A percentile compares a stretch with the other conserved stretches of the same genome.
phyloP scores from a whole-genome alignment of 2,888 invertebrate species.

The Cosmopolites sordidus region DNA sequence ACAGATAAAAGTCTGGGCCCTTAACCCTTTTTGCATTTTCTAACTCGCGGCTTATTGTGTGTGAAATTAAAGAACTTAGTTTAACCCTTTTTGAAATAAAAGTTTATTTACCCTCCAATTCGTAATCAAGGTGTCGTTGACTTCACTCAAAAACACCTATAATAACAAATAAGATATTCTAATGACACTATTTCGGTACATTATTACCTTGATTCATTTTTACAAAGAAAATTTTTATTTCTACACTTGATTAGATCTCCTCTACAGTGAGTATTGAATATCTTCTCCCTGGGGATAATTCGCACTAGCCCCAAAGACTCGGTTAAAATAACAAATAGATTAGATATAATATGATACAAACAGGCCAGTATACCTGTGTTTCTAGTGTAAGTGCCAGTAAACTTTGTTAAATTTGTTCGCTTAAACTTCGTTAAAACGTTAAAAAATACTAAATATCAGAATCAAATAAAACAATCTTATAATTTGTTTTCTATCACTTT shows the following conservation, averaged over 20 bases:
- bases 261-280: slow-evolving; percentile 43
- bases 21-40: slow-evolving; percentile 31
- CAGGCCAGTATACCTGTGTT: slow-evolving; percentile 9
- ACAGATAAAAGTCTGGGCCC: slow-evolving; percentile 45
- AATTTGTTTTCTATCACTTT: no score
- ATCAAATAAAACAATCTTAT: no score
- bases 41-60: slow-evolving; percentile 46
- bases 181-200: no score
- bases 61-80: slow-evolving; percentile 50
- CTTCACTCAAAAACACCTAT: no score
- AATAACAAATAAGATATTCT: no score
- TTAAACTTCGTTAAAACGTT: no score
- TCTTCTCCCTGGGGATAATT: slow-evolving; percentile 42
- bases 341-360: slow-evolving; percentile 1
- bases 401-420: no score
- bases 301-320: slow-evolving; percentile 31
- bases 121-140: no score
- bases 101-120: no score
- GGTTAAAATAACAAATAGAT: slow-evolving; percentile 26
- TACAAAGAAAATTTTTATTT: not conserved
- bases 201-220: not conserved
- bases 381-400: no score
- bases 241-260: slow-evolving; percentile 42
- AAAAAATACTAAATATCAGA: not conserved
- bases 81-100: slow-evolving; percentile 41